These are phyloP conservation scores for Pycnonotus jocosus DNA, from an alignment of 2,113 vertebrate species.

Conservation along the genomic window DNA sequence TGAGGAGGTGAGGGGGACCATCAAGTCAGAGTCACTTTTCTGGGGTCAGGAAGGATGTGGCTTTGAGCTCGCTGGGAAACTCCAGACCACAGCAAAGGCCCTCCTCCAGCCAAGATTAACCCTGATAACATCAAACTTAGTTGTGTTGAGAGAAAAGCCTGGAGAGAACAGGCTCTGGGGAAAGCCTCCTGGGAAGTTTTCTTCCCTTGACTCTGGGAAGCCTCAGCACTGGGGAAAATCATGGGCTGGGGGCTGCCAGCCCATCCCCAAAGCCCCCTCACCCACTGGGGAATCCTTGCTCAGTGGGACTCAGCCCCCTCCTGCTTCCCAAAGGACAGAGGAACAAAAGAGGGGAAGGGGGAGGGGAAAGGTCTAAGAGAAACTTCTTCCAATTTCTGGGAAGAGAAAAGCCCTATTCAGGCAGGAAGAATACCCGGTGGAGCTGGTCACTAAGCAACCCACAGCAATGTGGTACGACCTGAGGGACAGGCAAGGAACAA, in stretches of 20 bases:
- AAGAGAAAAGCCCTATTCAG: slow-evolving; percentile 61
- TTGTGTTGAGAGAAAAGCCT: neutral
- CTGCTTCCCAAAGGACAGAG: neutral
- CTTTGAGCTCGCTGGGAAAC: neutral
- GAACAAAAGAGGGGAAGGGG: slow-evolving; percentile 41
- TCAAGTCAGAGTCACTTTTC: neutral
- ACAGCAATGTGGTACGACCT: neutral
- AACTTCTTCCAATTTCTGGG: slow-evolving; percentile 46
- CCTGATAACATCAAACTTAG: neutral
- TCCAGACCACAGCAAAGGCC: neutral
- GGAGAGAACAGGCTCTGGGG: neutral
- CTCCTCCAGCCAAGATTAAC: neutral
- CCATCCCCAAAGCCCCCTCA: neutral
- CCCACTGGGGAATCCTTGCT: neutral
- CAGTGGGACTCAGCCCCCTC: neutral
- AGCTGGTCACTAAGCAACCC: slow-evolving; percentile 64
- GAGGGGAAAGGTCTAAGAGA: slow-evolving; percentile 14
- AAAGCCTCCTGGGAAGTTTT: neutral
- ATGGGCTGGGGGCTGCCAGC: neutral
- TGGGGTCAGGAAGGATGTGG: neutral
- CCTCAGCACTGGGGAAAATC: fast-evolving
- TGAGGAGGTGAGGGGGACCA: neutral
- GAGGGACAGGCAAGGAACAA: neutral
- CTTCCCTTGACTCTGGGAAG: neutral
- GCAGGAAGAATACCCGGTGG: slow-evolving; percentile 36